phyloP scores from a whole-genome alignment of 2,113 vertebrate species.

The Ranitomeya imitator region DNA sequence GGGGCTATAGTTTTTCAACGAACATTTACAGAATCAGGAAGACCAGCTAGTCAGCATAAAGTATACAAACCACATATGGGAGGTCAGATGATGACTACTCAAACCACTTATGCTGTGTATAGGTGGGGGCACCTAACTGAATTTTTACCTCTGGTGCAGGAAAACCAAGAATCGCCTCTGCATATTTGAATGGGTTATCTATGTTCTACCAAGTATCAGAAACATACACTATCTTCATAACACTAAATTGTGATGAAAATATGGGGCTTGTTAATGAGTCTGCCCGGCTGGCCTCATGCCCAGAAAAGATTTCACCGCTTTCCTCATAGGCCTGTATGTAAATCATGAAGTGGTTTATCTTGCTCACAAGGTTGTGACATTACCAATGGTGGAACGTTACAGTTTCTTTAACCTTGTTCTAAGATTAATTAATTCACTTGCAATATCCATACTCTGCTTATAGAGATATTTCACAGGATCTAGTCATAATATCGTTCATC shows the following conservation, averaged over 20 bases:
- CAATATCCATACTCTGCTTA: background rate
- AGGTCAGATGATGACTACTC: no score
- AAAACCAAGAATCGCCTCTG: no score
- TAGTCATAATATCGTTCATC: background rate
- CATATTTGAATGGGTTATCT: no score
- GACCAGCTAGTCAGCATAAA: no score
- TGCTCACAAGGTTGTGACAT: background rate
- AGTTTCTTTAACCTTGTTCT: slow-evolving; percentile 13
- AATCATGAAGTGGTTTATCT: slow-evolving; percentile 21
- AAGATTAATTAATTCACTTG: slow-evolving; percentile 19
- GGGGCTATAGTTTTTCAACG: no score
- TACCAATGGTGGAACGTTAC: background rate
- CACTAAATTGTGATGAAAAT: background rate
- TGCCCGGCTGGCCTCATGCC: background rate
- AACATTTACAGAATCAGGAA: no score
- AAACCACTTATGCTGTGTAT: no score
- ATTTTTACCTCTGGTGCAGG: background rate
- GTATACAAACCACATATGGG: no score
- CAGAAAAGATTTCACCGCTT: slow-evolving; percentile 2
- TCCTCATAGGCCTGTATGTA: slow-evolving; percentile 26
- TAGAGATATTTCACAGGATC: background rate
- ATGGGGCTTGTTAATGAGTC: slow-evolving; percentile 10
- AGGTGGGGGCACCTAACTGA: no score
- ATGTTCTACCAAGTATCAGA: background rate
- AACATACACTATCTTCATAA: background rate